phyloP scores from a whole-genome alignment of 2,797 vertebrate species.

The Novumbra hubbsi region DNA sequence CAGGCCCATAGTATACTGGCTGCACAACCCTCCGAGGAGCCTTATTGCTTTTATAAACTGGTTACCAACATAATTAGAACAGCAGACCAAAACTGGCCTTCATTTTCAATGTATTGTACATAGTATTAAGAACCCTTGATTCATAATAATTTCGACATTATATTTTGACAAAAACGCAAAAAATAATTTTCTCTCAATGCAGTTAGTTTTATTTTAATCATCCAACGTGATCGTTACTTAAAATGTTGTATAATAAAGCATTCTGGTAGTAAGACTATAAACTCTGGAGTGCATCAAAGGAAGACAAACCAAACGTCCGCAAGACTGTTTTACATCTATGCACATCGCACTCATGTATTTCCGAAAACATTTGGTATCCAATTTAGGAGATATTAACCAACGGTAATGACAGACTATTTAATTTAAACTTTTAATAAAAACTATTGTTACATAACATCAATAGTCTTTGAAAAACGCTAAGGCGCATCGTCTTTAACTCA shows the following conservation, averaged over 20 bases:
- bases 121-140: background rate
- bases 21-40: too few species aligned
- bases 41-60: too few species aligned
- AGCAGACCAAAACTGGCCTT: background rate
- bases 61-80: background rate
- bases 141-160: background rate
- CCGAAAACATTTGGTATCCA: background rate
- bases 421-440: constrained; percentile 3
- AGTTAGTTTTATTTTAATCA: background rate
- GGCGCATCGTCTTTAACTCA: constrained; percentile 3
- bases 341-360: background rate
- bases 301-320: background rate
- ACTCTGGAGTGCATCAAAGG: background rate
- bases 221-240: background rate
- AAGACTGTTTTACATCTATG: background rate
- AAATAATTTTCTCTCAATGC: background rate
- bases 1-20: too few species aligned
- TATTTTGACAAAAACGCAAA: background rate
- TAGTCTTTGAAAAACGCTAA: background rate
- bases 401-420: background rate
- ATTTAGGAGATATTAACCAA: background rate
- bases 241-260: background rate
- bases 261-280: background rate
- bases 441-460: background rate
- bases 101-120: background rate